Evolutionary conservation across 2,113 vertebrate genomes (phyloP), one percentile per base, ranked within the genome.

Genomic region (Boleophthalmus pectinirostris): DNA sequence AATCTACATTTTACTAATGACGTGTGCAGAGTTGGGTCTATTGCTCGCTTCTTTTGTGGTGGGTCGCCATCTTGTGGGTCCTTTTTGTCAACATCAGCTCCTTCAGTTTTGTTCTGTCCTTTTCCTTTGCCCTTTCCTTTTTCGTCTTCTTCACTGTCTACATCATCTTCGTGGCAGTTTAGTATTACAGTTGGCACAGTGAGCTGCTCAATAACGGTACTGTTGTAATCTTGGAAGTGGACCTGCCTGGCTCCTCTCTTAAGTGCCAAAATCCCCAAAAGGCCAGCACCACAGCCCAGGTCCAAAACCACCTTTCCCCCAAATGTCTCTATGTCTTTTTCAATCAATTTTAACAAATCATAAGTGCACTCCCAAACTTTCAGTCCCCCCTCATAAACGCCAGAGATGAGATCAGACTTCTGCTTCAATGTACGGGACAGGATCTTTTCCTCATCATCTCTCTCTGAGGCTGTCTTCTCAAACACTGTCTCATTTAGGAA

Each of bases 351-450:
- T 13, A 98, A 73, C 18, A 99, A 94, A 83, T 99, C 97, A 46
- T 96, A 97, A 0, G 97, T 99, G 87, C 98, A 97, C 83, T 99
- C 96, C 98, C 97, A 99, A 83, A 99, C 96, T 90, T 96, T 97
- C 82, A 99, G 90, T 15, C 98, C 98, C 61, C 97, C 98, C 89
- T 99, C 97, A 0, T 99, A 99, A 71, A 98, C 85, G 23, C 98
- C 97, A 1, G 96, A 87, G 89, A 99, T 96, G 68, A 99, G 95
- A 85, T 99, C 97, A 1, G 96, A 96, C 73, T 89, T 94, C 79
- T 94, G 92, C 65, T 93, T 92, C 5, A 90, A 54, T 0, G 91
- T 95, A 90, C 87, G 76, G 16, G 92, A 92, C 29, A 96, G 69
- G 0, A 95, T 94, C 63, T 94, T 91, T 90, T 97, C 96, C 0